Evolutionary conservation across 1,140 invertebrate genomes (phyloP).

Genomic region (Lepidurus packardi): DNA sequence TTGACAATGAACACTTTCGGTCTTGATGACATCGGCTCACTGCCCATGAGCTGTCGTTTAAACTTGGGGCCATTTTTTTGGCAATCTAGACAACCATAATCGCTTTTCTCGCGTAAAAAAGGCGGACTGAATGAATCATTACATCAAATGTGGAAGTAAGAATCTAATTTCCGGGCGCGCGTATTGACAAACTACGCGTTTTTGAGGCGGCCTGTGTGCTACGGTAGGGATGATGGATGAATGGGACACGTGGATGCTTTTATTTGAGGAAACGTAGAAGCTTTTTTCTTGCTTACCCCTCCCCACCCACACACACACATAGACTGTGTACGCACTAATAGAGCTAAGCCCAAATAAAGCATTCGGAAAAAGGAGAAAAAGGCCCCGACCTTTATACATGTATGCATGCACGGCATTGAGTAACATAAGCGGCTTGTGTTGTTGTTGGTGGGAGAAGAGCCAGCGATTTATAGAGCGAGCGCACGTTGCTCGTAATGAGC

Average conservation of each 20-base stretch:
- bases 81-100: not conserved
- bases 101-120: not conserved
- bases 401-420: not conserved
- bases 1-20: not conserved
- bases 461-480: not conserved
- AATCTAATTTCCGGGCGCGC: not conserved
- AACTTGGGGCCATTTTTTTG: not conserved
- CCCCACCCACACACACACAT: not conserved
- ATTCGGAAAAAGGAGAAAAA: not conserved
- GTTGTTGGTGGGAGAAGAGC: not conserved
- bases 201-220: not conserved
- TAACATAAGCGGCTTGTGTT: slow-evolving; percentile 2
- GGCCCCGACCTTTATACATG: not conserved
- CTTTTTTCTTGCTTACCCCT: not conserved
- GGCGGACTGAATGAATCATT: not conserved
- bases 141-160: not conserved
- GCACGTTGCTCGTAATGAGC: slow-evolving; percentile 13
- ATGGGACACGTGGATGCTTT: not conserved
- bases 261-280: not conserved
- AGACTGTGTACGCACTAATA: slow-evolving; percentile 9
- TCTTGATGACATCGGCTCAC: not conserved
- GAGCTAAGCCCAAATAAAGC: slow-evolving; percentile 13
- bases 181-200: not conserved
- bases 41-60: not conserved
- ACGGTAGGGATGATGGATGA: not conserved